phyloP scores from a whole-genome alignment of 2,113 vertebrate species.

The Nannobrachium achirus region DNA sequence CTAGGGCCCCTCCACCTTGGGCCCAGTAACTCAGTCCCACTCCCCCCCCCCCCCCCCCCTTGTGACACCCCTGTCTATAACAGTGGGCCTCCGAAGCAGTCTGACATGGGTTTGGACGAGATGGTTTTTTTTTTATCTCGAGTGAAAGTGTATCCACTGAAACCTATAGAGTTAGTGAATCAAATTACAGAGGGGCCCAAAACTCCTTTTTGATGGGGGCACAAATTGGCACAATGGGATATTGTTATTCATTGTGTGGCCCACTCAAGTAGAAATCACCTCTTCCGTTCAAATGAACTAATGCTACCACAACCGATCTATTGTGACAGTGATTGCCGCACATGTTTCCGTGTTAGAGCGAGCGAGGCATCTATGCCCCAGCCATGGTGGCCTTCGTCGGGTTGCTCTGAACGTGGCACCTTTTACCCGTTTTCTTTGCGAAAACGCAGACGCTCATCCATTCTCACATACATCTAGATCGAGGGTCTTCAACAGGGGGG shows the following conservation, averaged over 20 bases:
- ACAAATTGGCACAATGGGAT: slow-evolving; percentile 18
- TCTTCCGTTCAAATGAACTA: slow-evolving; percentile 31
- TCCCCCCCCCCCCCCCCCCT: too few species aligned
- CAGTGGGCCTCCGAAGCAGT: background rate
- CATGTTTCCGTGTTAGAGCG: slow-evolving; percentile 37
- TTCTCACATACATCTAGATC: slow-evolving; percentile 38
- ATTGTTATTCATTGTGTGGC: slow-evolving; percentile 10
- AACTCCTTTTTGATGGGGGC: background rate
- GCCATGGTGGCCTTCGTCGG: slow-evolving; percentile 40
- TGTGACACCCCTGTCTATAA: too few species aligned
- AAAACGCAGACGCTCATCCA: slow-evolving; percentile 33
- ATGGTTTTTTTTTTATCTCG: background rate
- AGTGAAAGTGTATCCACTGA: slow-evolving; percentile 5
- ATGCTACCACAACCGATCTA: slow-evolving; percentile 22
- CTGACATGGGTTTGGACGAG: background rate
- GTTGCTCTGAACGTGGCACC: slow-evolving; percentile 15
- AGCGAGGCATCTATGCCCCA: slow-evolving; percentile 44
- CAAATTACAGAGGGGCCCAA: background rate
- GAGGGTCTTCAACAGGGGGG: too few species aligned
- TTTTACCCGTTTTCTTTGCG: slow-evolving; percentile 53
- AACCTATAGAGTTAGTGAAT: slow-evolving; percentile 18
- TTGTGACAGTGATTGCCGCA: slow-evolving; percentile 40
- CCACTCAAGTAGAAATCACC: slow-evolving; percentile 28
- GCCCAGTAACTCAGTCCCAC: too few species aligned
- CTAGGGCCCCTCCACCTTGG: too few species aligned